phyloP scores from a whole-genome alignment of 2,888 invertebrate species.

The Enchytraeus crypticus region DNA sequence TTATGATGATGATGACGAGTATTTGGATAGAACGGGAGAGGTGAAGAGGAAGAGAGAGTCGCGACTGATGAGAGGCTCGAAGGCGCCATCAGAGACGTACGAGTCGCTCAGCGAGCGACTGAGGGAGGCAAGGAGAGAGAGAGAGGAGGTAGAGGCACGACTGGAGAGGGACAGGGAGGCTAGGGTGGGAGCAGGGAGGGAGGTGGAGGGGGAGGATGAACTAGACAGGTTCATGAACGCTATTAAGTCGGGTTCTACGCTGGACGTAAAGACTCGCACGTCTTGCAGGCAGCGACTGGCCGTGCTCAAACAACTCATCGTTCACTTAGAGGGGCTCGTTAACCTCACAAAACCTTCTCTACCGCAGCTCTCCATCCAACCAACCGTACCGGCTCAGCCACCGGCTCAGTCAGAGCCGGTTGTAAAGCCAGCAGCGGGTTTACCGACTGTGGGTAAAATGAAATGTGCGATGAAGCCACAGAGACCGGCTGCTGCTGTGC shows the following conservation, averaged over 20 bases:
- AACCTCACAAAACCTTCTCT: conserved; percentile 55
- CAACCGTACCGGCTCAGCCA: not conserved
- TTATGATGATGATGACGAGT: conserved; percentile 91
- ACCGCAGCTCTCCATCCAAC: not conserved
- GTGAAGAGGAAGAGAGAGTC: conserved; percentile 75
- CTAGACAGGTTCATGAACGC: conserved; percentile 71
- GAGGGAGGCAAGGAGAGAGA: conserved; percentile 51
- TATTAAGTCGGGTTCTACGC: conserved; percentile 44
- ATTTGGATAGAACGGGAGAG: conserved; percentile 84
- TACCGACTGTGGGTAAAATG: conserved; percentile 11
- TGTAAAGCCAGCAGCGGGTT: not conserved
- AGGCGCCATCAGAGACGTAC: conserved; percentile 53
- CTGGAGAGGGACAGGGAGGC: conserved; percentile 41
- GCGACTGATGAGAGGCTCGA: conserved; percentile 59
- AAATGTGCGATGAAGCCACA: conserved; percentile 1
- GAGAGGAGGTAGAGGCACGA: conserved; percentile 57
- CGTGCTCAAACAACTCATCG: conserved; percentile 62
- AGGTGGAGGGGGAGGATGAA: conserved; percentile 56
- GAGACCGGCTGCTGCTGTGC: not conserved
- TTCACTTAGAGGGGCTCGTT: conserved; percentile 61
- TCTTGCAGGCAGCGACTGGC: conserved; percentile 55
- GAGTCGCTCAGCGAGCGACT: conserved; percentile 56
- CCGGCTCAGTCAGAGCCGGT: not conserved
- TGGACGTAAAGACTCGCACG: conserved; percentile 49
- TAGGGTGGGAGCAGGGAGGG: not conserved